phyloP scores from a whole-genome alignment of 2,113 vertebrate genomes.

The Neoarius graeffei region DNA sequence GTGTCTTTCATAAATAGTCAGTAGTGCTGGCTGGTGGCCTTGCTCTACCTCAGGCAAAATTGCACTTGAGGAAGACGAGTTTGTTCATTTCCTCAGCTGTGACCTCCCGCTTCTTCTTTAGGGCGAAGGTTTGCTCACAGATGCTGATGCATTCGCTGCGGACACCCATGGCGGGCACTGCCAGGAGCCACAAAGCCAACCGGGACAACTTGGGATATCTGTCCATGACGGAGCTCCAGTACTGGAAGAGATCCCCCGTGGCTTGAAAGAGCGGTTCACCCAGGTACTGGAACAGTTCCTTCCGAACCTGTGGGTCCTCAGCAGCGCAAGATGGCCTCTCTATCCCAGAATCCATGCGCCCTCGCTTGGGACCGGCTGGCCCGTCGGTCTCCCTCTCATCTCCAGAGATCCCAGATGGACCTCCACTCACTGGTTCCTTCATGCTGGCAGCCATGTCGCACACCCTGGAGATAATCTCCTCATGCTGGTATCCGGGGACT shows the following conservation, averaged over 20 bases:
- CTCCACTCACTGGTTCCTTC: constrained; percentile 74
- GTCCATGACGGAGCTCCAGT: constrained; percentile 93
- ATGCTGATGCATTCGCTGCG: constrained; percentile 88
- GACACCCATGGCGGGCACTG: constrained; percentile 92
- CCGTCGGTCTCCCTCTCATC: constrained; percentile 85
- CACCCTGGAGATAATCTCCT: constrained; percentile 93
- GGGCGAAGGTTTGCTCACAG: constrained; percentile 92
- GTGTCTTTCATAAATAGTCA: constrained; percentile 44
- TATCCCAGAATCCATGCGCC: constrained; percentile 69
- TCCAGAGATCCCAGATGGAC: constrained; percentile 74
- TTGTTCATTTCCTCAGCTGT: constrained; percentile 98
- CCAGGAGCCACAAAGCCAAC: constrained; percentile 95
- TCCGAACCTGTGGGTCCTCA: constrained; percentile 84
- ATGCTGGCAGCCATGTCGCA: constrained; percentile 90
- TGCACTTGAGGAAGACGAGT: constrained; percentile 98
- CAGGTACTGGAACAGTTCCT: constrained; percentile 80
- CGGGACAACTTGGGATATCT: constrained; percentile 91
- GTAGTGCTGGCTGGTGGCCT: constrained; percentile 41
- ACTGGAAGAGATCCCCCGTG: constrained; percentile 93
- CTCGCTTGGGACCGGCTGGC: constrained; percentile 79
- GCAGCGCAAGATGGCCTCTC: constrained; percentile 38
- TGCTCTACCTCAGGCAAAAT: constrained; percentile 85
- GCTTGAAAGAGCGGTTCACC: constrained; percentile 76
- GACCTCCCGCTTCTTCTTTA: constrained; percentile 91
- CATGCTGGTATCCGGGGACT: constrained; percentile 92